A percentile compares a stretch with the other conserved stretches of the same genome.
Evolutionary conservation across 2,797 vertebrate species (phyloP).

Genomic region (Sphenopsis melanotis): DNA sequence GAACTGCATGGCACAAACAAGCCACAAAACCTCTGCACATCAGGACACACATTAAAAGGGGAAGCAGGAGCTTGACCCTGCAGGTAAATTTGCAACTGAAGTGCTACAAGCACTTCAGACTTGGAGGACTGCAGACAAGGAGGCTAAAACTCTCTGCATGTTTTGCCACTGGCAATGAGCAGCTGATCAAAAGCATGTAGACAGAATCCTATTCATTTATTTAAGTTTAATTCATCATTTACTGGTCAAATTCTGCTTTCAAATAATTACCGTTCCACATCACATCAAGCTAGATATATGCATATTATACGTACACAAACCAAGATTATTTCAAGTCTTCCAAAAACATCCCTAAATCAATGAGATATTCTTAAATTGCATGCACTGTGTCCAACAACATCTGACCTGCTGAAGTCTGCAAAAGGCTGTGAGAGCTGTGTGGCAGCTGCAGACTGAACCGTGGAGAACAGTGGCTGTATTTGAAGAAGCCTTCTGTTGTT

Average conservation of each 20-base stretch:
- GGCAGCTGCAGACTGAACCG: constrained; percentile 87
- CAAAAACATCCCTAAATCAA: not conserved
- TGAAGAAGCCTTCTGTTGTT: constrained; percentile 90
- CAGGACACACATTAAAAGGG: not conserved
- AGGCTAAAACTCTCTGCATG: not conserved
- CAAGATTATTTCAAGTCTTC: not conserved
- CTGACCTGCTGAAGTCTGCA: constrained; percentile 82
- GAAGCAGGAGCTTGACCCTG: not conserved
- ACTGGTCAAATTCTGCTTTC: not conserved
- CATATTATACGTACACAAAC: not conserved
- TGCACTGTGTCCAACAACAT: not conserved
- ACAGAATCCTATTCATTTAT: not conserved
- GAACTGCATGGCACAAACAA: not conserved
- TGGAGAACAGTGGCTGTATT: constrained; percentile 71
- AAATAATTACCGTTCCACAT: not conserved
- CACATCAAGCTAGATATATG: not conserved
- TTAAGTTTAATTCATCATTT: not conserved
- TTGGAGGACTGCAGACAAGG: not conserved
- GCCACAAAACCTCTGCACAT: not conserved
- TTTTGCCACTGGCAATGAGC: not conserved
- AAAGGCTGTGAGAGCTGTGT: constrained; percentile 68
- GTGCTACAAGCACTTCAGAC: not conserved
- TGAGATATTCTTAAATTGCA: not conserved
- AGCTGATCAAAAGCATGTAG: not conserved
- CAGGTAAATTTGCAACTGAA: not conserved